Evolutionary conservation across 35 echinoderm and acorn worm genomes (phyloP), one percentile per base, ranked within the genome.

Genomic region (Heliocidaris erythrogramma): DNA sequence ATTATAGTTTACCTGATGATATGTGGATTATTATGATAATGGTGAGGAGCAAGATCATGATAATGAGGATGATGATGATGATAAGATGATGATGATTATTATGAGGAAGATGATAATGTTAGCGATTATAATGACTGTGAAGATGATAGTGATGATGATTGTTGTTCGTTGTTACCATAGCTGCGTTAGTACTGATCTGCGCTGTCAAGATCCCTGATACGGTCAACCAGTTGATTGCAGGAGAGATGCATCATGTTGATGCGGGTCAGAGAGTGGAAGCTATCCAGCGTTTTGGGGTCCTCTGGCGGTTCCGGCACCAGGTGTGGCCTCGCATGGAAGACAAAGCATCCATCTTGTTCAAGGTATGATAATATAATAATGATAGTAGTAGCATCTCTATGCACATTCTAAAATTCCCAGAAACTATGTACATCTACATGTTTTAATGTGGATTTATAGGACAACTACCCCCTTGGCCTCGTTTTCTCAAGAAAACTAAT

Each of bases 241-340:
- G 94, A 14, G 98, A 99, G 95, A 99, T 99, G 98, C 94, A 99
- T 12, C 98, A 99, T 86, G 85, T 65, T 30, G 97, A 99, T 32
- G 85, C 98, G 0, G 98, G 98, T 16, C 97, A 96, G 94, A 94
- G 98, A 31, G 97, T 97, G 27, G 98, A 99, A n/a, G 98, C 98
- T 5, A 92, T 96, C 24, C 97, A 97, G 60, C 47, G 98, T 30
- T 97, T 99, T 96, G 95, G 96, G 0, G 97, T 97, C 17, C 95
- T 99, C 30, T 99, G 98, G 98, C 88, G 97, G 32, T 97, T 97
- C 97, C 93, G 98, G 3, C 97, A 99, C 93, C 97, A 99, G 94
- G 98, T 99, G 35, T 97, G 98, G 97, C 96, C 97, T 84, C 95
- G 97, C 27, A 99, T 99, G 97, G 98, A 97, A 95, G 98, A 99